These are phyloP conservation scores for Paracentrotus lividus DNA, from an alignment of 53 echinoderm and acorn worm genomes.

Conservation along the genomic window DNA sequence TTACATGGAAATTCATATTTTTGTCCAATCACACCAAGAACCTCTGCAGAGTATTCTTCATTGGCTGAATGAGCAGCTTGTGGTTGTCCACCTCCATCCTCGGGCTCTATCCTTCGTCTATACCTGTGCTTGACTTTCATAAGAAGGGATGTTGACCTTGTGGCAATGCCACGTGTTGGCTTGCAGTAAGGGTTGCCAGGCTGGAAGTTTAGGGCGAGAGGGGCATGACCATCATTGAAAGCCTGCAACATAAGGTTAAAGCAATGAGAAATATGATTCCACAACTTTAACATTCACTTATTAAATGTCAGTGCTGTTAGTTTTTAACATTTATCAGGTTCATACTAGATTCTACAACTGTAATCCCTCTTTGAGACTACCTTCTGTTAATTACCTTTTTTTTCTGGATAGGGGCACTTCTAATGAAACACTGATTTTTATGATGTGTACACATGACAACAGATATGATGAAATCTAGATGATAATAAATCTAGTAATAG, in stretches of 20 bases:
- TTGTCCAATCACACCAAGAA: constrained; percentile 45
- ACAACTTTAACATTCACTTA: too few species aligned
- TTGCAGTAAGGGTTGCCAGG: constrained; percentile 62
- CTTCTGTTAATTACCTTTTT: too few species aligned
- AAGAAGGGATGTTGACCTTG: constrained; percentile 37
- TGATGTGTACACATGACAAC: too few species aligned
- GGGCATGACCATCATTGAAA: constrained; percentile 14
- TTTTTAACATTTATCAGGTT: too few species aligned
- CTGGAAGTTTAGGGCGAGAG: constrained; percentile 31
- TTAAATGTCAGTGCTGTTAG: too few species aligned
- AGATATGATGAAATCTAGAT: too few species aligned
- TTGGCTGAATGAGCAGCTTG: too few species aligned
- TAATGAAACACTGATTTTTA: too few species aligned
- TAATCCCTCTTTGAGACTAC: too few species aligned
- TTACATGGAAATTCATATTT: constrained; percentile 59
- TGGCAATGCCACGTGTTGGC: background rate
- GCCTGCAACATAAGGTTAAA: background rate
- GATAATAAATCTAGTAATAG: too few species aligned
- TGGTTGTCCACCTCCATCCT: background rate
- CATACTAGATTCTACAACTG: too few species aligned
- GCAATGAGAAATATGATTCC: background rate
- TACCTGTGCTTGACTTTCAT: constrained; percentile 45
- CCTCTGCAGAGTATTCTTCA: constrained; percentile 55
- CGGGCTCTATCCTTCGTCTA: constrained; percentile 9
- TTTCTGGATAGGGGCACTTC: too few species aligned